Conservation (phyloP, 2,888 invertebrate genomes). For the Nephrotoma guestfalica region DNA sequence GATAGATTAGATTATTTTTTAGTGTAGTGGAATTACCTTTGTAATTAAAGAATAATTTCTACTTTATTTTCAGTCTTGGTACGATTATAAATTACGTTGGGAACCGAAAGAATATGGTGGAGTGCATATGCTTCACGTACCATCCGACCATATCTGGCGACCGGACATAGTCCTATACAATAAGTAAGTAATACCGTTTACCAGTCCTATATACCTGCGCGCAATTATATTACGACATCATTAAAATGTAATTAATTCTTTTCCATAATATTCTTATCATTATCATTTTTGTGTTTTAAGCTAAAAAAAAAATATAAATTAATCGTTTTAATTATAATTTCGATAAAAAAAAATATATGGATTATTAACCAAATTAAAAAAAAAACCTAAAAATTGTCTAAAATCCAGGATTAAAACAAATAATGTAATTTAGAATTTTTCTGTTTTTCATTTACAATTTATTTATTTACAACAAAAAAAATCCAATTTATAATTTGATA, state of each 20-base stretch:
- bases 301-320: not conserved
- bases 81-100: conserved; percentile 75
- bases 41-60: not conserved
- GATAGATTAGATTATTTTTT: too few relatives aligned
- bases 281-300: not conserved
- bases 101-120: conserved; percentile 75
- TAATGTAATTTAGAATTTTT: not conserved
- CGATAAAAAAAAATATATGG: not conserved
- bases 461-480: not conserved
- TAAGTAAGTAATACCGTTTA: conserved; percentile 42
- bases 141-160: conserved; percentile 72
- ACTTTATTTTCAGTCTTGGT: conserved; percentile 54
- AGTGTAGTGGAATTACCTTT: too few relatives aligned
- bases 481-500: not conserved
- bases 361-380: conserved; percentile 1
- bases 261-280: not conserved
- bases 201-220: not conserved
- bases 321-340: not conserved
- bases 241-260: not conserved
- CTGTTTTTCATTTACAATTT: not conserved
- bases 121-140: conserved; percentile 71
- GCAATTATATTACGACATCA: not conserved
- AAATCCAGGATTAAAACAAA: not conserved
- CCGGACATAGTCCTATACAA: conserved; percentile 72
- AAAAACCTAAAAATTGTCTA: not conserved